phyloP scores from a whole-genome alignment of 2,888 invertebrate genomes.

The Hydropsyche betteni region DNA sequence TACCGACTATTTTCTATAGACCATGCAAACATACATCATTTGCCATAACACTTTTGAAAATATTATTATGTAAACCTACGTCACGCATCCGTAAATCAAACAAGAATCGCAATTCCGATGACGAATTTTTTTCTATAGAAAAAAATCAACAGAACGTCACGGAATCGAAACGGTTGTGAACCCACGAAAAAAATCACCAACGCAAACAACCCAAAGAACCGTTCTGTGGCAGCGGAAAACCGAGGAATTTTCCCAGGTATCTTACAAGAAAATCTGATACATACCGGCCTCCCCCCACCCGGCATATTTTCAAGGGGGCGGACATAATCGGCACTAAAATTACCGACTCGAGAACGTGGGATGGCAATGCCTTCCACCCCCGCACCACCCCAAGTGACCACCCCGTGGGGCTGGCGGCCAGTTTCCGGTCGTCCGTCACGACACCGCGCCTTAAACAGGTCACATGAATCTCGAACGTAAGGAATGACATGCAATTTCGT shows the following conservation, averaged over 20 bases:
- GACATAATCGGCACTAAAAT: slow-evolving; percentile 41
- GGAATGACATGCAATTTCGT: slow-evolving; percentile 60
- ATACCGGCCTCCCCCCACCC: not conserved
- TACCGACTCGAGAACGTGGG: slow-evolving; percentile 26
- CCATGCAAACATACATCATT: no score
- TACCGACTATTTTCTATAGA: no score
- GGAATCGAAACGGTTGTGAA: no score
- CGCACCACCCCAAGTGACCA: not conserved
- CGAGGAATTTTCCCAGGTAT: slow-evolving; percentile 23
- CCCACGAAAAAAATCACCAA: no score
- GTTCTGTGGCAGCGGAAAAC: not conserved
- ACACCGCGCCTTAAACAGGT: slow-evolving; percentile 50
- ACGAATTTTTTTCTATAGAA: no score
- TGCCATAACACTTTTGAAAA: no score
- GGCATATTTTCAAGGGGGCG: slow-evolving; percentile 22
- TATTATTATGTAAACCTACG: no score
- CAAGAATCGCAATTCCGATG: no score
- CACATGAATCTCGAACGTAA: slow-evolving; percentile 53
- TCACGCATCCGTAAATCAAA: no score
- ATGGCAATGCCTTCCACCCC: not conserved
- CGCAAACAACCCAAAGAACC: not conserved
- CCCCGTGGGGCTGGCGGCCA: slow-evolving; percentile 40
- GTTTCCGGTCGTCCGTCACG: slow-evolving; percentile 50
- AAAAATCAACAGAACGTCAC: no score
- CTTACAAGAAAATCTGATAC: slow-evolving; percentile 29